Evolutionary conservation across 2,113 vertebrate species (phyloP), one percentile per base, ranked within the genome.

Genomic region (Ageneiosus marmoratus): DNA sequence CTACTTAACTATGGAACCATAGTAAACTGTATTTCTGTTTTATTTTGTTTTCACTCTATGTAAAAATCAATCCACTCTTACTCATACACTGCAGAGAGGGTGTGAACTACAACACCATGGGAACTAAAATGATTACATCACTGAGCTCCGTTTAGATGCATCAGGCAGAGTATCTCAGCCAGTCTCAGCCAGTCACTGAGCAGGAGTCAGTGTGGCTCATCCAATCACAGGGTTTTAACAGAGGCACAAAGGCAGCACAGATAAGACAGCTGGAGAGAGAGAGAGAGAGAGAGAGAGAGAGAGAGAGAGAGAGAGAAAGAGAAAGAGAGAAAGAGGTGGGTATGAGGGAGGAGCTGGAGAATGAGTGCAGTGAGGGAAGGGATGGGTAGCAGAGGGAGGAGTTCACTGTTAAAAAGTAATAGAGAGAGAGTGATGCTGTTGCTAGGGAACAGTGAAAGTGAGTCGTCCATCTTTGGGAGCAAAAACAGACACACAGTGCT

Each of bases 371-470:
- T 79, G 22, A 78, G 6, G 37, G 46, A 70, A 60, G 56, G 77
- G 81, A 81, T 73, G 79, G 77, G 80, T 29, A 55, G 73, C 79
- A 12, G 85, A 86, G 81, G 10, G 87, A 91, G 89, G 87, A 88
- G 82, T 82, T 55, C 83, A 86, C 76, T 84, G 75, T 87, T 77
- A 69, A 79, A 72, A 82, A 53, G 79, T 82, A 82, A 83, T 65
- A 81, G 62, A 73, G 75, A 86, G 86, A 84, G 80, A 86, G 86
- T 86, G 91, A 93, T 93, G 93, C 89, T 89, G 93, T 94, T 94
- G 94, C 94, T 92, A 90, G 90, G 94, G 86, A 92, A 93, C 93
- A 90, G 87, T n/a, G 18, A 80, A 82, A 76, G 85, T 69, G 67
- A 75, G 79, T 67, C 75, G 11, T 86, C 74, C 83, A 87, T 83